phyloP scores from a whole-genome alignment of 2,888 invertebrate species.

The Nysson spinosus region DNA sequence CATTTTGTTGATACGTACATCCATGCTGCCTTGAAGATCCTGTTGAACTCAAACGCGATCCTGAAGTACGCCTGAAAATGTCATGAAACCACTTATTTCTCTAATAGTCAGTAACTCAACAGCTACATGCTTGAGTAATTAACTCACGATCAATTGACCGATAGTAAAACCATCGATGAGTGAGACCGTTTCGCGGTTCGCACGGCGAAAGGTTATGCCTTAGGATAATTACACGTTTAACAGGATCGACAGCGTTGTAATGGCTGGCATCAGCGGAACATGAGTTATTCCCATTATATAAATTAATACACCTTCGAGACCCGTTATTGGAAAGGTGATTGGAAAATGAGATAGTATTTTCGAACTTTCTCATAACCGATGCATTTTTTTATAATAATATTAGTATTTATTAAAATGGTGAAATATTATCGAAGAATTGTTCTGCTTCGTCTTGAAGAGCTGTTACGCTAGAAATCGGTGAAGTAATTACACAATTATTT shows the following conservation, averaged over 20 bases:
- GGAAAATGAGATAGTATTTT: slow-evolving; percentile 14
- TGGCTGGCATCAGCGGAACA: slow-evolving; percentile 22
- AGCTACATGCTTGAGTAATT: slow-evolving; percentile 41
- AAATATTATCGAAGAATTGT: too few species aligned
- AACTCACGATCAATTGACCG: slow-evolving; percentile 48
- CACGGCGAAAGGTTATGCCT: slow-evolving; percentile 50
- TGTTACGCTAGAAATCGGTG: too few species aligned
- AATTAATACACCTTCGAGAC: slow-evolving; percentile 45
- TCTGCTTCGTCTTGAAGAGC: too few species aligned
- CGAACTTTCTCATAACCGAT: not conserved
- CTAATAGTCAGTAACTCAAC: slow-evolving; percentile 17
- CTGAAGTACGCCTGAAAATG: too few species aligned
- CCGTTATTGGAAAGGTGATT: slow-evolving; percentile 40
- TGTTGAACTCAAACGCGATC: not conserved
- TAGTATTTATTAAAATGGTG: too few species aligned
- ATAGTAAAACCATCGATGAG: slow-evolving; percentile 46
- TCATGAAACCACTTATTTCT: slow-evolving; percentile 14
- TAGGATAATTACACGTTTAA: slow-evolving; percentile 52
- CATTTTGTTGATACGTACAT: not conserved
- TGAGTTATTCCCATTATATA: slow-evolving; percentile 56
- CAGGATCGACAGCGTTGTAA: slow-evolving; percentile 9
- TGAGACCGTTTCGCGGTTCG: slow-evolving; percentile 58
- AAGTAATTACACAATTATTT: too few species aligned
- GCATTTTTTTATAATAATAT: too few species aligned
- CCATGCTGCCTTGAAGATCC: not conserved